phyloP scores from a whole-genome alignment of 2,797 vertebrate species.

The Bufotes viridis region DNA sequence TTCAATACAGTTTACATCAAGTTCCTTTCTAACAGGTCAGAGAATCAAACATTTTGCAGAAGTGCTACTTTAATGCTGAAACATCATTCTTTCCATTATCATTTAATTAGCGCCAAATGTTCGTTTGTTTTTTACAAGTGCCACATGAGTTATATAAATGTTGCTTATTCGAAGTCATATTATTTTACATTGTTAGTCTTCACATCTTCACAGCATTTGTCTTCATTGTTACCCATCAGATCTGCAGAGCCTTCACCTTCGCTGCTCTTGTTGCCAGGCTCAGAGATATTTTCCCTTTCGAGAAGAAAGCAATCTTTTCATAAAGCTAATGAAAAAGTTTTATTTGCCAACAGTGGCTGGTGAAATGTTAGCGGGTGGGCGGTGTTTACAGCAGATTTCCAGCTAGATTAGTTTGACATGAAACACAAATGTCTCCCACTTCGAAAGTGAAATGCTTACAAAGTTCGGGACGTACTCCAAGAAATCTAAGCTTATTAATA shows the following conservation, averaged over 20 bases:
- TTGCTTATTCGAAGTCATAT: neutral
- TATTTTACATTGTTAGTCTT: neutral
- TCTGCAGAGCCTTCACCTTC: neutral
- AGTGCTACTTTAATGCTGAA: neutral
- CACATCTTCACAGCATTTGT: neutral
- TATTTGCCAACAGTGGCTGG: slow-evolving; percentile 36
- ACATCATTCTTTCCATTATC: neutral
- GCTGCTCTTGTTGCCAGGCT: neutral
- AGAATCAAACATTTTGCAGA: neutral
- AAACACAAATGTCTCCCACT: slow-evolving; percentile 46
- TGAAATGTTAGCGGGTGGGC: slow-evolving; percentile 3
- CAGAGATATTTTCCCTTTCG: neutral
- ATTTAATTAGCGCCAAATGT: neutral
- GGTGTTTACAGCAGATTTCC: slow-evolving; percentile 43
- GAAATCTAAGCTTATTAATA: slow-evolving; percentile 32
- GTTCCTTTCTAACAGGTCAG: too few relatives aligned
- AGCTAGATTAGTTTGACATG: slow-evolving; percentile 55
- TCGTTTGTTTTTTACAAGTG: neutral
- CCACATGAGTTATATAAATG: neutral
- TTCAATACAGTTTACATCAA: too few relatives aligned
- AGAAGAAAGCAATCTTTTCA: slow-evolving; percentile 1
- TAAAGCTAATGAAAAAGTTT: slow-evolving; percentile 4
- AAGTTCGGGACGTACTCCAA: slow-evolving; percentile 33
- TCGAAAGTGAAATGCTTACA: slow-evolving; percentile 38
- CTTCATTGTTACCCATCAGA: neutral